Conservation (phyloP, 2,113 vertebrate genomes). For the Struthio camelus region DNA sequence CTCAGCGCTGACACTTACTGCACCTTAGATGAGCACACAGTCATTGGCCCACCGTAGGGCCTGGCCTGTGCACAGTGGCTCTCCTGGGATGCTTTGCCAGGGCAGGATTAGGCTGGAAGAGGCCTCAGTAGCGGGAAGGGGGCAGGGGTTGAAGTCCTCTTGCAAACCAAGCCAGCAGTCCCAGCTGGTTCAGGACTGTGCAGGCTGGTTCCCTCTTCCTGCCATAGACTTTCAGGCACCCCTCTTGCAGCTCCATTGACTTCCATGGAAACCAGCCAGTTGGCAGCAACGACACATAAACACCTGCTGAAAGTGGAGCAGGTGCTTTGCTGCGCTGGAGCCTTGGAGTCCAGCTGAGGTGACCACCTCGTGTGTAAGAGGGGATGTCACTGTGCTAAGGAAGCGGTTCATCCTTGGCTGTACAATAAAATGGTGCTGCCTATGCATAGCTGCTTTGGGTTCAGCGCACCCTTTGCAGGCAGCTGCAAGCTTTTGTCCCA, state of each 20-base stretch:
- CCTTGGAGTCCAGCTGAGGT: background rate
- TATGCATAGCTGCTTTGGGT: background rate
- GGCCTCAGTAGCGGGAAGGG: background rate
- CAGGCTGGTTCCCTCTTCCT: background rate
- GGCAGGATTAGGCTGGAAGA: background rate
- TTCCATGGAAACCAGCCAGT: background rate
- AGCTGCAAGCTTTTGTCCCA: background rate
- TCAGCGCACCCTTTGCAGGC: background rate
- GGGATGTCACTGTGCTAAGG: background rate
- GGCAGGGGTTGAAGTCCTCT: background rate
- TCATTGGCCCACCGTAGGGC: background rate
- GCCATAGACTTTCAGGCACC: rapidly evolving
- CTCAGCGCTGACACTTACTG: background rate
- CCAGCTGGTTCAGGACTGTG: background rate
- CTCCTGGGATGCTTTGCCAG: background rate
- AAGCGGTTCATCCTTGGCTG: background rate
- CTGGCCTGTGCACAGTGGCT: background rate
- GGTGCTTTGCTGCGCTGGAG: background rate
- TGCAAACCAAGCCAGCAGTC: background rate
- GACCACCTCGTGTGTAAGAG: background rate
- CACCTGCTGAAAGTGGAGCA: background rate
- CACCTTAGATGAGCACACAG: background rate
- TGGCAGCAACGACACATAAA: background rate
- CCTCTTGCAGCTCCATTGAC: background rate
- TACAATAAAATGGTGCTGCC: background rate